These are phyloP conservation scores for Hiodon alosoides DNA, from an alignment of 2,113 vertebrate species.

Conservation along the genomic window DNA sequence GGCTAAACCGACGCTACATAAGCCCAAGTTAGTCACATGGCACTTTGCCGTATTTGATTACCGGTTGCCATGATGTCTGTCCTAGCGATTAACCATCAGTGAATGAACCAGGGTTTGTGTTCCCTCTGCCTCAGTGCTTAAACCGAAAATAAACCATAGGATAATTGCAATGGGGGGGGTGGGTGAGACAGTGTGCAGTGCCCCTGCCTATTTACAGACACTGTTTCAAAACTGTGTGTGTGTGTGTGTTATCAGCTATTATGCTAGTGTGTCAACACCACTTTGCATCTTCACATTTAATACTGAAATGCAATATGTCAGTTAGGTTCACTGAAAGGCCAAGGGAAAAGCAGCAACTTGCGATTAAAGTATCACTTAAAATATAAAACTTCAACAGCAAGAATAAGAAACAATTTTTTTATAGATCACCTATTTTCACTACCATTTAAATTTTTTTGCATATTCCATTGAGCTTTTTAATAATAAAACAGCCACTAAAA, in stretches of 20 bases:
- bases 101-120: slow-evolving; percentile 58
- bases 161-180: slow-evolving; percentile 67
- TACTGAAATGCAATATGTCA: too few species aligned
- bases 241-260: not conserved
- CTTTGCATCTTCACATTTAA: too few species aligned
- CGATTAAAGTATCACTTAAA: too few species aligned
- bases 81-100: slow-evolving; percentile 55
- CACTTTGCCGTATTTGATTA: slow-evolving; percentile 28
- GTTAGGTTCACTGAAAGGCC: too few species aligned
- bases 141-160: slow-evolving; percentile 64
- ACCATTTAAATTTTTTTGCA: too few species aligned
- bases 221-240: not conserved
- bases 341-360: too few species aligned
- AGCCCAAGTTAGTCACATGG: not conserved
- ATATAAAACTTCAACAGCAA: too few species aligned
- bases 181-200: slow-evolving; percentile 44
- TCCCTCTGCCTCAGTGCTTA: slow-evolving; percentile 62
- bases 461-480: too few species aligned
- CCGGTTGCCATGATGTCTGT: slow-evolving; percentile 52
- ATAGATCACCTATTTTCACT: too few species aligned
- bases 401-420: too few species aligned
- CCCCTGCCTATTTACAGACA: not conserved
- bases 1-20: not conserved
- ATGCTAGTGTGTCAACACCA: too few species aligned
- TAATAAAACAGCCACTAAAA: not conserved